phyloP scores from a whole-genome alignment of 2,888 invertebrate species.

The Gymnoscelis rufifasciata region DNA sequence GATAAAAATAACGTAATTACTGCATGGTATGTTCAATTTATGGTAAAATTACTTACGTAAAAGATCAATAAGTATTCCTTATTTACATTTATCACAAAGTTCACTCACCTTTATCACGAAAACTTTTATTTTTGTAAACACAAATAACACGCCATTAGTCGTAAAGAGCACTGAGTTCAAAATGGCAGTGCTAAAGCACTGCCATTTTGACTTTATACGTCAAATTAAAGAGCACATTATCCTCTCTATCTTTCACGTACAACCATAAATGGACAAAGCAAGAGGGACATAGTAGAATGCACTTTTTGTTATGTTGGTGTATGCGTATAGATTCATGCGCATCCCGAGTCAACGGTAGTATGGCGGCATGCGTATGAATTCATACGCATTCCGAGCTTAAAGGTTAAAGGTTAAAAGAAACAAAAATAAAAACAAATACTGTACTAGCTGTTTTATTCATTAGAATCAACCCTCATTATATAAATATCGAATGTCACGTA shows the following conservation, averaged over 20 bases:
- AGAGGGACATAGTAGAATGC: neutral
- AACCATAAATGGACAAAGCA: neutral
- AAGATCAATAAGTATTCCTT: neutral
- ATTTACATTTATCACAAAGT: neutral
- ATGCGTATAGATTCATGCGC: constrained; percentile 1
- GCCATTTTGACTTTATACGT: neutral
- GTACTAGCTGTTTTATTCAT: too few species aligned
- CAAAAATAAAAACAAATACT: too few species aligned
- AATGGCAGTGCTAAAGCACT: neutral
- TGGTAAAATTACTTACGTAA: neutral
- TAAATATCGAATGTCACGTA: too few species aligned
- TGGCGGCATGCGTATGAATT: too few species aligned
- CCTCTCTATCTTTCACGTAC: neutral
- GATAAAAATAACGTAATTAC: neutral
- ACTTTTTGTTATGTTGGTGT: neutral
- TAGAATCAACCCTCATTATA: too few species aligned
- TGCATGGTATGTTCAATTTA: neutral
- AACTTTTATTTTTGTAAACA: too few species aligned
- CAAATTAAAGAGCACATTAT: neutral
- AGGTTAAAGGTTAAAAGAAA: too few species aligned
- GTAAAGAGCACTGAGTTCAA: neutral
- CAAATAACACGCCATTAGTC: neutral
- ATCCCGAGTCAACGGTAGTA: neutral
- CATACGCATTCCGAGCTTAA: too few species aligned
- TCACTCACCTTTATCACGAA: neutral